Evolutionary conservation across 2,113 vertebrate species (phyloP), one percentile per base, ranked within the genome.

Genomic region (Noctilio leporinus): DNA sequence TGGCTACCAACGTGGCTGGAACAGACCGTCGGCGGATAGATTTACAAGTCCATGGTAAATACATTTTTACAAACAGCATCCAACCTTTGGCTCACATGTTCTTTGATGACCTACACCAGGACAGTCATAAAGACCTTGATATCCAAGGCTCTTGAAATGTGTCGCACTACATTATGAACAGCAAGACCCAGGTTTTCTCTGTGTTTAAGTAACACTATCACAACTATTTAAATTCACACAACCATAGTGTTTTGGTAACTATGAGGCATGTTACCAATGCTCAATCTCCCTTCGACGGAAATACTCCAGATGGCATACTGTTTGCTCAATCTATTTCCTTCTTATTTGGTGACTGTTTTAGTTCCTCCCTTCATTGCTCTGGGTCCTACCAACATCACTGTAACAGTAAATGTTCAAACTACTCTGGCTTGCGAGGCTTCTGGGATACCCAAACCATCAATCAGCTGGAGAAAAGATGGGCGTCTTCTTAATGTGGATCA

Each of bases 1-100:
- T 99, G 99, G 99, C 99, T 47, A 99, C 99, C 84, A 99, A 99
- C 76, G 95, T 97, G 24, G 99, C 99, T 8, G 99, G 99, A 55
- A 99, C 98, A 0, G 99, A 99, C 6, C 99, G 98, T 91, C 99
- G 96, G 91, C 98, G 98, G 94, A 96, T 98, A 67, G 99, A 99
- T 92, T 98, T 99, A 86, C 99, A 99, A 64, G 99, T 99, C 53
- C 98, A 99, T 2, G 99, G 99, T 99, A 98, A 97, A 95, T 96
- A 76, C 87, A 10, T 5, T 12, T 59, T 0, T 83, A 12, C 26
- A 82, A 78, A 86, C 4, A 83, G 12, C 26, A 28, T 51, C 47
- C 35, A 43, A 28, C 19, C 69, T 89, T 62, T 73, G 43, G 4
- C 16, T 75, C 38, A 77, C 28, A 7, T 78, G 6, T 43, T 84